Evolutionary conservation across 2,797 vertebrate species (phyloP).

Genomic region (Microcaecilia unicolor): DNA sequence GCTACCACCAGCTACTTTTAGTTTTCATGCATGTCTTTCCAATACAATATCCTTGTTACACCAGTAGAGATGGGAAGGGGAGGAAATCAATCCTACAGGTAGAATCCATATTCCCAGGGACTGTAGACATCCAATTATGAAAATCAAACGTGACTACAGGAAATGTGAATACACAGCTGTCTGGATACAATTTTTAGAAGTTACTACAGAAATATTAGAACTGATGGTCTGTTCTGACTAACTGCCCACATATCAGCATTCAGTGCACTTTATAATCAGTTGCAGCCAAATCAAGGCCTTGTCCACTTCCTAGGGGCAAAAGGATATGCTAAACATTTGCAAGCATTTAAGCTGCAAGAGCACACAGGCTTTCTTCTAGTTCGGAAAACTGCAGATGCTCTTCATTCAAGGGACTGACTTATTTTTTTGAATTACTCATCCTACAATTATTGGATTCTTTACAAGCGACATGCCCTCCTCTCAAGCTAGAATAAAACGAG

Average conservation of each 20-base stretch:
- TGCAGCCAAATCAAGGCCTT: slow-evolving; percentile 17
- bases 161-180: no score
- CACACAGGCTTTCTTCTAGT: neutral
- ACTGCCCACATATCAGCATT: slow-evolving; percentile 51
- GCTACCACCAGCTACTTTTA: no score
- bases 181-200: neutral
- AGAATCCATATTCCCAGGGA: no score
- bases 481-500: no score
- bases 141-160: no score
- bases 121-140: no score
- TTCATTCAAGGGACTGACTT: neutral
- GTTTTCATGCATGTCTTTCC: no score
- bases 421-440: neutral
- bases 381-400: slow-evolving; percentile 9
- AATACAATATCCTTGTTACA: no score
- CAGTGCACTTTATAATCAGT: slow-evolving; percentile 45
- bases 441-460: slow-evolving; percentile 51
- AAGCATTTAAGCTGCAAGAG: neutral
- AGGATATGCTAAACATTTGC: slow-evolving; percentile 2
- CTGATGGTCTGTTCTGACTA: slow-evolving; percentile 40
- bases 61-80: no score
- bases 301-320: neutral
- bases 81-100: no score
- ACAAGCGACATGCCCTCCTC: no score
- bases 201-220: neutral